These are phyloP conservation scores for Branchinecta sandiegonensis DNA, from an alignment of 2,888 invertebrate genomes.

Conservation along the genomic window DNA sequence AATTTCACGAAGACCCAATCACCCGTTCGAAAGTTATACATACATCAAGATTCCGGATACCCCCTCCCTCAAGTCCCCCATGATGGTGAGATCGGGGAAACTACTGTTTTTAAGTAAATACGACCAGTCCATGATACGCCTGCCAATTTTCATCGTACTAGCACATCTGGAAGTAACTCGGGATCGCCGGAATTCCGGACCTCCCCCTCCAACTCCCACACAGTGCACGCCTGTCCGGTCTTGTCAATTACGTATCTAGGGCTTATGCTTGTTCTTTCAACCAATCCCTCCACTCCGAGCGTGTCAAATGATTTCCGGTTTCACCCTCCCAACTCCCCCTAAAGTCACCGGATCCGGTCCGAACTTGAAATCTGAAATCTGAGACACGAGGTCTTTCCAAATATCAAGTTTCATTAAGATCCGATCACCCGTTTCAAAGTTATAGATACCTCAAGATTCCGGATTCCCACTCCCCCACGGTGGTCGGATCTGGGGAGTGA, in stretches of 20 bases:
- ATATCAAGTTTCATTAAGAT: not conserved
- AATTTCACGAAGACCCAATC: too few relatives aligned
- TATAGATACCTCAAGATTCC: not conserved
- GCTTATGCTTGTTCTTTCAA: not conserved
- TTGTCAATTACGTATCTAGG: not conserved
- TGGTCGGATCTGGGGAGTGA: not conserved
- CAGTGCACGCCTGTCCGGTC: not conserved
- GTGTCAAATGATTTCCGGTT: not conserved
- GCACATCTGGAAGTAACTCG: constrained; percentile 1
- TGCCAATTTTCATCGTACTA: not conserved
- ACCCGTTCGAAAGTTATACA: too few relatives aligned
- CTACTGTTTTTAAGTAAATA: not conserved
- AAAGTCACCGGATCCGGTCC: constrained; percentile 8
- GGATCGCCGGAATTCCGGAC: not conserved
- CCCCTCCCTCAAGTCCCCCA: not conserved
- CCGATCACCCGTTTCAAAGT: not conserved
- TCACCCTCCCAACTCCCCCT: not conserved
- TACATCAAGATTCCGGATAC: too few relatives aligned
- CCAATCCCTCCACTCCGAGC: not conserved
- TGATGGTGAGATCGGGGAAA: not conserved
- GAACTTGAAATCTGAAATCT: not conserved
- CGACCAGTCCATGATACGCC: constrained; percentile 2
- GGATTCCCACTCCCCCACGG: not conserved
- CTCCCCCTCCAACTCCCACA: not conserved
- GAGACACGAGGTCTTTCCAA: not conserved